Evolutionary conservation across 2,888 invertebrate species (phyloP).

Genomic region (Nemurella pictetii): DNA sequence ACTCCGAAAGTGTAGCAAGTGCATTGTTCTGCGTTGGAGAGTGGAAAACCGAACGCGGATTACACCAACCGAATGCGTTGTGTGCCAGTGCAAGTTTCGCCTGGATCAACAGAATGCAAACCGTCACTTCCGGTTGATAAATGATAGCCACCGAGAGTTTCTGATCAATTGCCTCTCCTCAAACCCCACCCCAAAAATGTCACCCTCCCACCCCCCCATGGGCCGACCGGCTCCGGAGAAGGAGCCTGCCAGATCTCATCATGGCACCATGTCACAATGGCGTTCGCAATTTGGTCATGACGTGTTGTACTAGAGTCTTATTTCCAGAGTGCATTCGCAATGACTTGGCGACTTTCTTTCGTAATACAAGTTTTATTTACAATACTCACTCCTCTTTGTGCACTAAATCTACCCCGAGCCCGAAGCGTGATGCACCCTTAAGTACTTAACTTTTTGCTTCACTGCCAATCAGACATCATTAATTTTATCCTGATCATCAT

Average conservation of each 20-base stretch:
- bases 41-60: neutral
- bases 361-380: constrained; percentile 14
- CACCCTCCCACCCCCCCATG: neutral
- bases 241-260: constrained; percentile 16
- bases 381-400: constrained; percentile 17
- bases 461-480: constrained; percentile 22
- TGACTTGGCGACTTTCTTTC: constrained; percentile 27
- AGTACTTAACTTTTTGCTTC: constrained; percentile 11
- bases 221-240: neutral
- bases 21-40: neutral
- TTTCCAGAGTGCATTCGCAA: neutral
- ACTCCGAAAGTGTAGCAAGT: neutral
- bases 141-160: constrained; percentile 10
- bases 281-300: neutral
- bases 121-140: constrained; percentile 29
- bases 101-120: constrained; percentile 16
- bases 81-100: constrained; percentile 10
- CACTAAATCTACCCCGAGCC: neutral
- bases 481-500: constrained; percentile 23
- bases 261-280: constrained; percentile 27
- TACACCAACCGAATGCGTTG: neutral
- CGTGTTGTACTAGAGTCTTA: neutral
- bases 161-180: constrained; percentile 27
- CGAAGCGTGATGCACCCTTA: neutral
- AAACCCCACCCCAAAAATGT: neutral